A percentile compares a stretch with the other conserved stretches of the same genome.
phyloP scores from a whole-genome alignment of 30 jellyfish, hydroid and myxozoan genomes.

The Sanderia malayensis region DNA sequence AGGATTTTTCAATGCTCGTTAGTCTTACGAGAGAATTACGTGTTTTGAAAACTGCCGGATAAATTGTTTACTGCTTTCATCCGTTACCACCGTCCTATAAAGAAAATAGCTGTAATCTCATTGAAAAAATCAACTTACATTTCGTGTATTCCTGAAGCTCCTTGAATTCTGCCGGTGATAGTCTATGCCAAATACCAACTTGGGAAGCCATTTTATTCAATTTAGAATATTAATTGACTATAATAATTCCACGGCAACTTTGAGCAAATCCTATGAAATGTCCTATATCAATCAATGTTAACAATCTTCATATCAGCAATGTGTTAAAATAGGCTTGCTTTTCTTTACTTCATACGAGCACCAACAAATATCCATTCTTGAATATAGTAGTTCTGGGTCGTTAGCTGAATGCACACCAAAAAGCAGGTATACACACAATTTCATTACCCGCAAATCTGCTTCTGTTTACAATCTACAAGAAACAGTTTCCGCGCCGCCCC shows the following conservation, averaged over 20 bases:
- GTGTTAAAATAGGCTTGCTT: no score
- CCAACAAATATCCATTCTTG: background rate
- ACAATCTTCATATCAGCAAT: background rate
- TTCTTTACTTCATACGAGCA: background rate
- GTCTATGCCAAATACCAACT: slow-evolving; percentile 93
- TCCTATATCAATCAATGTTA: background rate
- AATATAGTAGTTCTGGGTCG: background rate
- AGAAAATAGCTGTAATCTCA: no score
- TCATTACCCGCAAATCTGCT: slow-evolving; percentile 8
- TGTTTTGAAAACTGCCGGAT: no score
- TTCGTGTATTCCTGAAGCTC: slow-evolving; percentile 92
- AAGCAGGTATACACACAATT: background rate
- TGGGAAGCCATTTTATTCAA: slow-evolving; percentile 67
- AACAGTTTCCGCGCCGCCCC: slow-evolving; percentile 61
- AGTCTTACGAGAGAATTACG: no score
- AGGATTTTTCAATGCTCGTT: no score
- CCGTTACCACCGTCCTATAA: no score
- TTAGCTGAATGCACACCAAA: background rate
- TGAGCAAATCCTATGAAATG: background rate
- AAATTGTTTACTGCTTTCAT: no score
- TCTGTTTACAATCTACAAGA: slow-evolving; percentile 25
- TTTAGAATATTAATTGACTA: background rate
- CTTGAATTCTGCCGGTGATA: slow-evolving; percentile 84
- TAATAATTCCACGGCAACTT: background rate
- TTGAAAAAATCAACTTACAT: slow-evolving; percentile 61